Evolutionary conservation across 2,113 vertebrate genomes (phyloP), one percentile per base, ranked within the genome.

Genomic region (Nothocercus julius): DNA sequence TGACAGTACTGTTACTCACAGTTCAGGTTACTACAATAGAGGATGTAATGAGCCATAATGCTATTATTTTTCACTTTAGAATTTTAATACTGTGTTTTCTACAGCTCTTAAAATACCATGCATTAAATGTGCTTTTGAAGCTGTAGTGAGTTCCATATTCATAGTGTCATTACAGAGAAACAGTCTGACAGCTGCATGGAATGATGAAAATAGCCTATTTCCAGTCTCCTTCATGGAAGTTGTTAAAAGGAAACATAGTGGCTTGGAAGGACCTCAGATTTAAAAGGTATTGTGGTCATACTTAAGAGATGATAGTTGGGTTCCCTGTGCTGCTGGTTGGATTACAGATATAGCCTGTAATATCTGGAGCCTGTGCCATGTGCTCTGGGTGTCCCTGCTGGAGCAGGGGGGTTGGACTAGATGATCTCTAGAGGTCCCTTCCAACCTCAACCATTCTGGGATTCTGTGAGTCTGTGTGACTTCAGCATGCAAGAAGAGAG

Each of bases 11-110:
- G 67, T 97, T 97, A 97, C 95, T 97, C 94, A 97, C 87, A 96
- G 92, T 97, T 97, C 94, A 97, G 81, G 96, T 96, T 88, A 82
- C 85, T 93, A 93, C 66, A 95, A 75, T 92, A 87, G 77, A 89
- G 86, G 95, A 97, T 89, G 94, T 97, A 98, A 97, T 97, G 96
- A 98, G 78, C 92, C 97, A 87, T 97, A 96, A 97, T 97, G 72
- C 90, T 94, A 94, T 97, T 97, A 97, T 97, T 97, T 98, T 98
- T 97, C 95, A 97, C 15, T 74, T 96, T 96, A 82, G 90, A 97
- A 97, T 97, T 96, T 97, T 97, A 97, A 97, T 96, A 93, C 54
- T 97, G 66, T 97, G 51, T 96, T 97, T 97, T 97, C 83, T 94
- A 87, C 58, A 94, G 92, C 93, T 95, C 78, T 96, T 97, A 96